Percentiles rank a stretch among this genome's conserved stretches.
Conservation (phyloP, 2,113 vertebrate genomes). For the Prionailurus bengalensis region DNA sequence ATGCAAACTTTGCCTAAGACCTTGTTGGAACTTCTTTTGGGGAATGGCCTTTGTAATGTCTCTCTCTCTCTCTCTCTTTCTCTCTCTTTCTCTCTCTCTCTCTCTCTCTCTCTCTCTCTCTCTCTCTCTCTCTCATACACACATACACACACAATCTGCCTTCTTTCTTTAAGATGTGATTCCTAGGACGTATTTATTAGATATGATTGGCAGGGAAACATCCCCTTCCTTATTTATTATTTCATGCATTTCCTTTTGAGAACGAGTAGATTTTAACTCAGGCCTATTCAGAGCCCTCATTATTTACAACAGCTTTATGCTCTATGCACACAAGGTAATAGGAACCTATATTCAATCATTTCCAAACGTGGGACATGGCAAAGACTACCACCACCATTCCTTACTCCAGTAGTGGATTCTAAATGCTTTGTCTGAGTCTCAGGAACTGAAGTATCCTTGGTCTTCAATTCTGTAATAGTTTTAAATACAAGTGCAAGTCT, state of each 20-base stretch:
- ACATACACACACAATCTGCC: neutral
- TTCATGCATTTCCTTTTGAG: constrained; percentile 22
- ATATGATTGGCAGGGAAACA: neutral
- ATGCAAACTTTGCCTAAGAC: constrained; percentile 27
- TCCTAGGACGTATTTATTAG: neutral
- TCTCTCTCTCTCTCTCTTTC: neutral
- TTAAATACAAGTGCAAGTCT: neutral
- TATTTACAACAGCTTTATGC: neutral
- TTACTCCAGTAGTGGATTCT: neutral
- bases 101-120: too few species aligned
- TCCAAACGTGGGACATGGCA: neutral
- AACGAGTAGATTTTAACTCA: neutral
- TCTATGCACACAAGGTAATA: neutral
- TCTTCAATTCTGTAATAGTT: neutral
- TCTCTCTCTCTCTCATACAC: neutral
- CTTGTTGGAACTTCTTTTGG: constrained; percentile 5
- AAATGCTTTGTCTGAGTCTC: neutral
- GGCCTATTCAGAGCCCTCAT: neutral
- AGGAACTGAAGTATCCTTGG: neutral
- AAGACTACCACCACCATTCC: neutral
- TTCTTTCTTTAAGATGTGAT: neutral
- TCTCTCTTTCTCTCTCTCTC: neutral
- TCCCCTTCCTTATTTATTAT: neutral
- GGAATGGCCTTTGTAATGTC: neutral
- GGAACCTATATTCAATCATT: neutral